These are phyloP conservation scores for Tridacna gigas DNA, from an alignment of 2,888 invertebrate genomes.

Conservation along the genomic window DNA sequence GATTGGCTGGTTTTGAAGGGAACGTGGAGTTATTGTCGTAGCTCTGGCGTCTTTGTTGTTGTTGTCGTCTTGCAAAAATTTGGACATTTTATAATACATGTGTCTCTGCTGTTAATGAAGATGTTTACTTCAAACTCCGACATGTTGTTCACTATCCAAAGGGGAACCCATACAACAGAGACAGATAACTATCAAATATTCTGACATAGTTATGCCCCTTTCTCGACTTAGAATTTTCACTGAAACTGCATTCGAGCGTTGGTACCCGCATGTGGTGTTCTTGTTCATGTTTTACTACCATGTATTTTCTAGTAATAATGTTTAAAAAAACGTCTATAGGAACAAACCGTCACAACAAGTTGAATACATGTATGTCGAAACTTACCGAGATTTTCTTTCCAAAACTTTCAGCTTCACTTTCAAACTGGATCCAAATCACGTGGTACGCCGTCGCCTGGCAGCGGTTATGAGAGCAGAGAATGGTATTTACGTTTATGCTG, in stretches of 20 bases:
- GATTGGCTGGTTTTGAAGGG: neutral
- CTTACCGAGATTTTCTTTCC: neutral
- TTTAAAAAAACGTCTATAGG: neutral
- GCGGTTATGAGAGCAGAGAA: constrained; percentile 73
- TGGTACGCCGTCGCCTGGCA: constrained; percentile 54
- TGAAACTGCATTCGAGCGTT: too few species aligned
- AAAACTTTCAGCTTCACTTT: constrained; percentile 65
- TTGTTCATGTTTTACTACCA: neutral
- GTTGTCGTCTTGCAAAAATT: too few species aligned
- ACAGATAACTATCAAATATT: too few species aligned
- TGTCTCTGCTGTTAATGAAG: too few species aligned
- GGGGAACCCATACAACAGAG: too few species aligned
- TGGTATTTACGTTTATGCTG: constrained; percentile 33
- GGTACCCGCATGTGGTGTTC: too few species aligned
- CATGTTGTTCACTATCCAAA: too few species aligned
- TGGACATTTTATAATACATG: too few species aligned
- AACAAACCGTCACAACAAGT: neutral
- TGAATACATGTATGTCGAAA: neutral
- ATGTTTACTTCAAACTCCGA: too few species aligned
- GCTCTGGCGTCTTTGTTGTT: too few species aligned
- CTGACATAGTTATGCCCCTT: too few species aligned
- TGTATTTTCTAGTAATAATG: neutral
- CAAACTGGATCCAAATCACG: constrained; percentile 56
- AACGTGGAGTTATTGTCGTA: neutral
- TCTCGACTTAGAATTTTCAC: too few species aligned